phyloP scores from a whole-genome alignment of 2,888 invertebrate genomes.

The Amblyteles armatorius region DNA sequence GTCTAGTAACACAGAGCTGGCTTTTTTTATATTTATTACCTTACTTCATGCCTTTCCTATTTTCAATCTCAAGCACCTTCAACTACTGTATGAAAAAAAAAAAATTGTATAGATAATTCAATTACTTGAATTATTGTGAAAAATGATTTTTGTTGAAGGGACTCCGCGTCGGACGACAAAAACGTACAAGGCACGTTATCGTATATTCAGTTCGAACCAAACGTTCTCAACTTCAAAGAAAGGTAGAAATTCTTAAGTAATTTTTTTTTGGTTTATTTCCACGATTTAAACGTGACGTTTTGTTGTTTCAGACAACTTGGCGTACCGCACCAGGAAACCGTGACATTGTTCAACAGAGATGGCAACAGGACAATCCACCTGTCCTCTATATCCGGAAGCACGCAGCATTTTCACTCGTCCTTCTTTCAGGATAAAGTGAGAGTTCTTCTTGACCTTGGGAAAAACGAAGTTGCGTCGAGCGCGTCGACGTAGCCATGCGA shows the following conservation, averaged over 20 bases:
- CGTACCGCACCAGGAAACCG: conserved; percentile 93
- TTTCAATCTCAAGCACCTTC: conserved; percentile 73
- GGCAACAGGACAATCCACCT: conserved; percentile 95
- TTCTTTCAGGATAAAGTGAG: conserved; percentile 97
- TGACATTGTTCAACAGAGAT: conserved; percentile 95
- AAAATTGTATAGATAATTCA: conserved; percentile 13
- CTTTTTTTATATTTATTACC: conserved; percentile 33
- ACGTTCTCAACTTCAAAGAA: conserved; percentile 89
- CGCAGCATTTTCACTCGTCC: conserved; percentile 98
- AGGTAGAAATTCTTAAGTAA: conserved; percentile 85
- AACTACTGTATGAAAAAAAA: conserved; percentile 27
- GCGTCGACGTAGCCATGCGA: not conserved
- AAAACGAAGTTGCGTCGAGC: not conserved
- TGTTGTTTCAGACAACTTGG: conserved; percentile 91
- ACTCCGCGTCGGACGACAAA: conserved; percentile 76
- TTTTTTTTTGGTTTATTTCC: conserved; percentile 31
- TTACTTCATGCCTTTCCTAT: conserved; percentile 76
- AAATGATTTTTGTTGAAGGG: conserved; percentile 72
- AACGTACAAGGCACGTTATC: conserved; percentile 82
- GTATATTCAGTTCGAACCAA: conserved; percentile 88
- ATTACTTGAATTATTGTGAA: conserved; percentile 50
- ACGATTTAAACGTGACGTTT: conserved; percentile 26
- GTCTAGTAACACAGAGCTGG: conserved; percentile 56
- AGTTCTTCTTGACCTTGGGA: conserved; percentile 21
- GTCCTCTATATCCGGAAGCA: conserved; percentile 97